Evolutionary conservation across 2,888 invertebrate species (phyloP).

Genomic region (Ernsta delagoae): DNA sequence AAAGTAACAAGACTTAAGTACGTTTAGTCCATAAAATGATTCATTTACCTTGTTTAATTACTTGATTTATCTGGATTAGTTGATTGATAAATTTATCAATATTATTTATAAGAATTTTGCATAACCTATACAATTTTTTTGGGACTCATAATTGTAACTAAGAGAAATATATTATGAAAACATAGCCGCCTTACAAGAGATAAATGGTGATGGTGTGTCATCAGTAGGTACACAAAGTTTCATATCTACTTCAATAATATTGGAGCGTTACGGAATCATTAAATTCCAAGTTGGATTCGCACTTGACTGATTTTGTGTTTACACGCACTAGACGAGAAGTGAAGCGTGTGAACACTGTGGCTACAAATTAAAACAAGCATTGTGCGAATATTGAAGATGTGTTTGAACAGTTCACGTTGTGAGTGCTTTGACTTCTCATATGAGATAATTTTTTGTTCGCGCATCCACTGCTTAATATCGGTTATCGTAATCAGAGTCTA

Average conservation of each 20-base stretch:
- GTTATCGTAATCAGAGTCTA: neutral
- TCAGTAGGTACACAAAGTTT: neutral
- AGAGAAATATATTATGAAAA: too few species aligned
- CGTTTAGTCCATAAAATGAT: too few species aligned
- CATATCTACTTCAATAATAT: neutral
- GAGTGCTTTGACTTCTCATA: slow-evolving; percentile 12
- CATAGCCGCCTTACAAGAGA: too few species aligned
- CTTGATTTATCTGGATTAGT: too few species aligned
- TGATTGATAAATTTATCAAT: too few species aligned
- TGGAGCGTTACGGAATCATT: neutral
- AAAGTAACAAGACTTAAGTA: neutral
- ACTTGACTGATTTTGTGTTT: slow-evolving; percentile 38
- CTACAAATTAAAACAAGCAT: slow-evolving; percentile 33
- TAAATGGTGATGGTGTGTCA: too few species aligned
- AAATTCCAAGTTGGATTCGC: neutral
- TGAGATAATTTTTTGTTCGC: slow-evolving; percentile 13
- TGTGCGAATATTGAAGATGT: slow-evolving; percentile 13
- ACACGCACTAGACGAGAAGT: slow-evolving; percentile 63
- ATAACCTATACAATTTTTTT: too few species aligned
- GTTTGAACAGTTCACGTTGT: slow-evolving; percentile 14
- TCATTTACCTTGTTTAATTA: too few species aligned
- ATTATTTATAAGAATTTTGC: too few species aligned
- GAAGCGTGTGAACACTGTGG: slow-evolving; percentile 55
- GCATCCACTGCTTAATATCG: neutral
- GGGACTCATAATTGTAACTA: too few species aligned